Conservation (phyloP, 1,140 invertebrate species). For the Aphelenchoides besseyi region DNA sequence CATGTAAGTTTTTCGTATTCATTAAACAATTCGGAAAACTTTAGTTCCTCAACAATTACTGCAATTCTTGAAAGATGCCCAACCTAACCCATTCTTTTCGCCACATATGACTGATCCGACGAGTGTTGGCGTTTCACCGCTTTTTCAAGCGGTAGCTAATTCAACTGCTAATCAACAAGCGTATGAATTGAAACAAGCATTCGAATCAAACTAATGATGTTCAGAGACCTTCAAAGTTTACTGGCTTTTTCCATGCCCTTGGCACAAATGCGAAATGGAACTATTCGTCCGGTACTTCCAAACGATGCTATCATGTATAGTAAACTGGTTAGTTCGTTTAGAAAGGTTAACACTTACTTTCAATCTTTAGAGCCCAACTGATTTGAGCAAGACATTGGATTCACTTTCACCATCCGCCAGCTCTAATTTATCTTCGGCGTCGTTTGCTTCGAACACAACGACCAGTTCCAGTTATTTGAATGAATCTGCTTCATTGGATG, state of each 20-base stretch:
- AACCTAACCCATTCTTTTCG: background rate
- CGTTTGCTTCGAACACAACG: conserved; percentile 10
- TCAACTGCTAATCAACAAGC: background rate
- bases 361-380: background rate
- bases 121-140: background rate
- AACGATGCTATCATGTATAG: background rate
- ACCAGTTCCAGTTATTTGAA: background rate
- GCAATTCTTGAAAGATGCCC: conserved; percentile 40
- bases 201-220: too few species aligned
- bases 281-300: background rate
- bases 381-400: background rate
- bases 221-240: background rate
- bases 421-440: background rate
- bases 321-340: background rate
- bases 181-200: too few species aligned
- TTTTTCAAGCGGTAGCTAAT: conserved; percentile 15
- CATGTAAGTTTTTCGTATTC: conserved; percentile 9
- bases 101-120: background rate
- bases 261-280: background rate
- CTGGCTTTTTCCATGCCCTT: background rate
- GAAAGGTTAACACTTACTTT: background rate
- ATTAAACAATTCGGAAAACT: background rate
- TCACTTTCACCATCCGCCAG: conserved; percentile 7
- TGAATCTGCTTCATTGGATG: background rate
- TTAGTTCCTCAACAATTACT: conserved; percentile 29